phyloP scores from a whole-genome alignment of 2,888 invertebrate species.

The Macaria notata region DNA sequence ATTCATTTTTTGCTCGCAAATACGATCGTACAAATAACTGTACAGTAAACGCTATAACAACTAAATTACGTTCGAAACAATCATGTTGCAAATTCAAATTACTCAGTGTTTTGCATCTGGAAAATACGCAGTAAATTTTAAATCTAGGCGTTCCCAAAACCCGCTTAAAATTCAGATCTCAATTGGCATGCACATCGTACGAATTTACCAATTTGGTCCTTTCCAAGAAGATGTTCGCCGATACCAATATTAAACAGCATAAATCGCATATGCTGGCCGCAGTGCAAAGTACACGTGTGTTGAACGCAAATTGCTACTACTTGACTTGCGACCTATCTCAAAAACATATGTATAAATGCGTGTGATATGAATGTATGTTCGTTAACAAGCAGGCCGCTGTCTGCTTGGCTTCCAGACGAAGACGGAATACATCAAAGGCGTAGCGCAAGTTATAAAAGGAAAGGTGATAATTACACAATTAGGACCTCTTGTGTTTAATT shows the following conservation, averaged over 20 bases:
- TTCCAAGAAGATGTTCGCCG: constrained; percentile 59
- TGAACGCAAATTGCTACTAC: constrained; percentile 66
- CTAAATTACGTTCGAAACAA: constrained; percentile 5
- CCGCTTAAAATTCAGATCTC: constrained; percentile 31
- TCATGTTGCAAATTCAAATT: constrained; percentile 1
- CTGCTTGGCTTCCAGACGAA: constrained; percentile 43
- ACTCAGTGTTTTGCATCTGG: neutral
- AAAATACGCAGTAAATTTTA: neutral
- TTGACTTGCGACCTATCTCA: constrained; percentile 28
- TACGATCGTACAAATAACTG: constrained; percentile 1
- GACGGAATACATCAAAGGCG: constrained; percentile 52
- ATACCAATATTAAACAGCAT: constrained; percentile 51
- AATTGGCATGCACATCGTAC: constrained; percentile 46
- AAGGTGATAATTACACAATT: constrained; percentile 28
- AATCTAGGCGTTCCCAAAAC: constrained; percentile 25
- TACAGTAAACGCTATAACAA: constrained; percentile 7
- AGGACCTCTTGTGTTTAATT: neutral
- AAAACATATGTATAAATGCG: constrained; percentile 1
- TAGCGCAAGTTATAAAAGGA: constrained; percentile 51
- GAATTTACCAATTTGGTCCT: constrained; percentile 51
- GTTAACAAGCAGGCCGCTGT: constrained; percentile 62
- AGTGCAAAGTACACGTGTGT: constrained; percentile 57
- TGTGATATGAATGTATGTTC: constrained; percentile 13
- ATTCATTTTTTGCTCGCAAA: constrained; percentile 7
- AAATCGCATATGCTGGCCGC: constrained; percentile 52